phyloP scores from a whole-genome alignment of 2,113 vertebrate genomes.

The Rhineura floridana region DNA sequence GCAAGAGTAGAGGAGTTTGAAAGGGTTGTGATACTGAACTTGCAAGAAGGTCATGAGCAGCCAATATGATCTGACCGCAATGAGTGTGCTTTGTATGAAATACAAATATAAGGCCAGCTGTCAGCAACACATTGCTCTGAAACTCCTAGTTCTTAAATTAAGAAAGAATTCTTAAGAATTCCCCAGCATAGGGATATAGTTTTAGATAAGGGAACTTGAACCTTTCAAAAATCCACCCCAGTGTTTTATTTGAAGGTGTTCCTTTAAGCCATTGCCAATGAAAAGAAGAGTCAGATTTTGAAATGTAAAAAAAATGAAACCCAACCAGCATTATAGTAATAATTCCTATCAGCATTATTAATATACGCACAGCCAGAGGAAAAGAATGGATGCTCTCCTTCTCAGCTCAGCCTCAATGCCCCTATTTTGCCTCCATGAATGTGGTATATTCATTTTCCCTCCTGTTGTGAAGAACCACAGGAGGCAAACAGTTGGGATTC shows the following conservation, averaged over 20 bases:
- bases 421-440: conserved; percentile 33
- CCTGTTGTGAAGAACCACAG: conserved; percentile 55
- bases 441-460: conserved; percentile 58
- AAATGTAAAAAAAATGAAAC: background rate
- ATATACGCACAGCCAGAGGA: background rate
- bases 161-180: background rate
- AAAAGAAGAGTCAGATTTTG: background rate
- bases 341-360: conserved; percentile 17
- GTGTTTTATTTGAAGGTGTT: conserved; percentile 2
- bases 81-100: background rate
- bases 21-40: background rate
- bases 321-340: conserved; percentile 15
- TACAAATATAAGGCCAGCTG: background rate
- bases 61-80: background rate
- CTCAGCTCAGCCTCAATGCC: conserved; percentile 40
- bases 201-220: background rate
- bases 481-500: conserved; percentile 63
- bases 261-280: conserved; percentile 2
- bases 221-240: background rate
- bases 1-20: background rate
- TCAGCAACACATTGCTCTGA: background rate
- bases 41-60: too few species aligned
- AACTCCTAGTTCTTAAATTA: background rate
- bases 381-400: conserved; percentile 20
- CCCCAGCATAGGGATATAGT: background rate